Conservation (phyloP, 1,140 invertebrate genomes). For the Drosophila obscura region DNA sequence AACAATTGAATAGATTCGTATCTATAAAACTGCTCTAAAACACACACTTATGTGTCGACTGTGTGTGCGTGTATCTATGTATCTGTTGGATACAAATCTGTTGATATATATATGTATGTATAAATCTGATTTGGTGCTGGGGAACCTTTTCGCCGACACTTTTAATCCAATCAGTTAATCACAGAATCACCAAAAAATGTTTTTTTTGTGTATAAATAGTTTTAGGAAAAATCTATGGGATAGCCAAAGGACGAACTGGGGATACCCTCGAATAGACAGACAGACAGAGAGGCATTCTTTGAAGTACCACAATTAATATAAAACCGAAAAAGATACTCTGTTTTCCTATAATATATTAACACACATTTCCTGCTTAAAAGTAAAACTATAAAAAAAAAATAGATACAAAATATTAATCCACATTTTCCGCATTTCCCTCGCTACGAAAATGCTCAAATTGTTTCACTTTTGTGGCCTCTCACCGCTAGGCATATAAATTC, state of each 20-base stretch:
- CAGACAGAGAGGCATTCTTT: too few relatives aligned
- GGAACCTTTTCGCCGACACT: slow-evolving; percentile 21
- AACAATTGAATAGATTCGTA: slow-evolving; percentile 52
- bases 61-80: neutral
- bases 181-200: slow-evolving; percentile 6
- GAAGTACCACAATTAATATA: neutral
- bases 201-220: neutral
- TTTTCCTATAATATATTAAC: slow-evolving; percentile 5
- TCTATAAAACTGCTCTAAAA: slow-evolving; percentile 44
- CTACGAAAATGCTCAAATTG: slow-evolving; percentile 21
- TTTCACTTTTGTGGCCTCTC: slow-evolving; percentile 25
- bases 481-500: slow-evolving; percentile 35
- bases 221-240: too few relatives aligned
- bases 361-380: slow-evolving; percentile 14
- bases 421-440: neutral
- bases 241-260: too few relatives aligned
- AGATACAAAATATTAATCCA: too few relatives aligned
- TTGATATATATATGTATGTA: slow-evolving; percentile 1
- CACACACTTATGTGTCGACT: slow-evolving; percentile 4
- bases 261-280: too few relatives aligned
- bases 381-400: slow-evolving; percentile 10
- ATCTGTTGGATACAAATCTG: too few relatives aligned
- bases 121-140: slow-evolving; percentile 20
- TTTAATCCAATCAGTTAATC: slow-evolving; percentile 33
- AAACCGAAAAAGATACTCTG: slow-evolving; percentile 7